phyloP scores from a whole-genome alignment of 1,140 invertebrate genomes.

The Leptonema lineaticorne region DNA sequence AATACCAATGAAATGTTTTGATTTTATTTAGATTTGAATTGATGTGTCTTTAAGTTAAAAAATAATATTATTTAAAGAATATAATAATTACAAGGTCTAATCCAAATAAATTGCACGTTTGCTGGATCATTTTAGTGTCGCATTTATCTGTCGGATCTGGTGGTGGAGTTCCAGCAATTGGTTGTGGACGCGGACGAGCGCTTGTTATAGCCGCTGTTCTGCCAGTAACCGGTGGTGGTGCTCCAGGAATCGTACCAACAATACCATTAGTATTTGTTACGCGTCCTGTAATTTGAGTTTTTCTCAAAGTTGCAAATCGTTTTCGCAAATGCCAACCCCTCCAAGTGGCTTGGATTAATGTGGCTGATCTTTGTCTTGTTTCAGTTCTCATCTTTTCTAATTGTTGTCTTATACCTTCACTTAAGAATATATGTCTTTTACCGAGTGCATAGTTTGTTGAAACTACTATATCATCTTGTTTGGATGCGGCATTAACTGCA shows the following conservation, averaged over 20 bases:
- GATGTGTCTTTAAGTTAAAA: too few species aligned
- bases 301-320: constrained; percentile 65
- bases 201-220: constrained; percentile 48
- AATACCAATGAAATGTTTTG: too few species aligned
- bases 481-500: constrained; percentile 45
- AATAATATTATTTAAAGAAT: constrained; percentile 1
- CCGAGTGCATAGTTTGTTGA: constrained; percentile 87
- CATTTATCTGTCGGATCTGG: constrained; percentile 75
- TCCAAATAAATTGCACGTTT: constrained; percentile 87
- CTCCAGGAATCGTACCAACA: constrained; percentile 42
- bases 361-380: constrained; percentile 75
- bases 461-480: constrained; percentile 59
- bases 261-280: constrained; percentile 38
- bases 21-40: too few species aligned
- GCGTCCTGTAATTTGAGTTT: constrained; percentile 41
- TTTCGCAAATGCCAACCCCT: constrained; percentile 73
- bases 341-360: constrained; percentile 78
- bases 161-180: constrained; percentile 75
- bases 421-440: constrained; percentile 90
- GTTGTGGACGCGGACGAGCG: constrained; percentile 76
- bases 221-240: constrained; percentile 44
- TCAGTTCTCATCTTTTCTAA: constrained; percentile 78
- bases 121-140: constrained; percentile 82
- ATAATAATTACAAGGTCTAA: constrained; percentile 73
- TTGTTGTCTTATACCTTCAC: constrained; percentile 88